phyloP scores from a whole-genome alignment of 2,888 invertebrate species.

The Thera obeliscata region DNA sequence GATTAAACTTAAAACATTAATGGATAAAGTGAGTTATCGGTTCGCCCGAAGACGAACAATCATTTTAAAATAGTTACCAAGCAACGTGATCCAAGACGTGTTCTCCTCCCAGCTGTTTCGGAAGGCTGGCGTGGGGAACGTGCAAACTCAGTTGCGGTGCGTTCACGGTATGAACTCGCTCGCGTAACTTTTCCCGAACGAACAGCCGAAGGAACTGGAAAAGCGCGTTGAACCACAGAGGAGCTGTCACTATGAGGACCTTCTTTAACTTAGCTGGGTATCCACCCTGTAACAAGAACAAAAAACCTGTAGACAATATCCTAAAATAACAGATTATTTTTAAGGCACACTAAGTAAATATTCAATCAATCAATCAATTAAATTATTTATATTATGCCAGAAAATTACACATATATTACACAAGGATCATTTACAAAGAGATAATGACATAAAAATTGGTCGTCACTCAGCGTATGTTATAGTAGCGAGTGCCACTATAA shows the following conservation, averaged over 20 bases:
- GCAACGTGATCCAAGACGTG: constrained; percentile 94
- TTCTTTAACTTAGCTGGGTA: constrained; percentile 99
- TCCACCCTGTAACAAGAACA: constrained; percentile 89
- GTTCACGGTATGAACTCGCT: constrained; percentile 97
- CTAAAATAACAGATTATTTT: background rate
- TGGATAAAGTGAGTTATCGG: background rate
- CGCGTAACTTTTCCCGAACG: constrained; percentile 97
- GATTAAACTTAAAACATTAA: background rate
- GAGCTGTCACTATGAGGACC: constrained; percentile 98
- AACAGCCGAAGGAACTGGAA: constrained; percentile 97
- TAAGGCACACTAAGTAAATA: too few relatives aligned
- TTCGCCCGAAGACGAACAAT: background rate
- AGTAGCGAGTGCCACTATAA: too few relatives aligned
- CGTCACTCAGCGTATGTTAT: too few relatives aligned
- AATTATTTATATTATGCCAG: too few relatives aligned
- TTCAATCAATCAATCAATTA: too few relatives aligned
- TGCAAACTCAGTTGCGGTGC: constrained; percentile 94
- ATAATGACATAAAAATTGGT: too few relatives aligned
- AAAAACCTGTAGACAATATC: background rate
- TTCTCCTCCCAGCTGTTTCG: constrained; percentile 94
- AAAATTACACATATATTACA: too few relatives aligned
- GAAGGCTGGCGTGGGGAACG: constrained; percentile 95
- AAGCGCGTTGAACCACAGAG: constrained; percentile 99
- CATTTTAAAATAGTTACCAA: constrained; percentile 86
- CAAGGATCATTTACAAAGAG: too few relatives aligned